phyloP scores from a whole-genome alignment of 2,888 invertebrate species.

The Torymus tubicola region DNA sequence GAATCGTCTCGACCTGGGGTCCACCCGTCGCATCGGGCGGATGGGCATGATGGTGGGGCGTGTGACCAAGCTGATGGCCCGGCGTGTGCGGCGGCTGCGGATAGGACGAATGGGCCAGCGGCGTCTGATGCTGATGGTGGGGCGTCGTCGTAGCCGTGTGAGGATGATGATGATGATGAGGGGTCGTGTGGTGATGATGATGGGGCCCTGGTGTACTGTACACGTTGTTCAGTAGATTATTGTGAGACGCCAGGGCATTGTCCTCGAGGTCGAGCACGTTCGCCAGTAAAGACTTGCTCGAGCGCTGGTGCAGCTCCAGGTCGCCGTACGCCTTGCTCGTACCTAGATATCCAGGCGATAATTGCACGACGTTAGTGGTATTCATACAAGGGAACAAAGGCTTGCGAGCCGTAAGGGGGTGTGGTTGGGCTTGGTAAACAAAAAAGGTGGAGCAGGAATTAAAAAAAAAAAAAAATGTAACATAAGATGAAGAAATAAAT shows the following conservation, averaged over 20 bases:
- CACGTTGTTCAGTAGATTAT: conserved; percentile 74
- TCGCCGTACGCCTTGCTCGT: conserved; percentile 86
- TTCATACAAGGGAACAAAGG: neutral
- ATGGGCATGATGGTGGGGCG: conserved; percentile 75
- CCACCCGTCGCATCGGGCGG: conserved; percentile 81
- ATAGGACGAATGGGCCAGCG: conserved; percentile 69
- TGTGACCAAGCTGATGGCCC: conserved; percentile 72
- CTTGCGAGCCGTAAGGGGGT: too few relatives aligned
- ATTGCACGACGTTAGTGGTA: conserved; percentile 6
- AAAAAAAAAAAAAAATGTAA: too few relatives aligned
- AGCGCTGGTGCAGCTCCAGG: conserved; percentile 92
- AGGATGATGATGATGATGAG: conserved; percentile 73
- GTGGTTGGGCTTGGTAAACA: too few relatives aligned
- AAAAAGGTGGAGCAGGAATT: too few relatives aligned
- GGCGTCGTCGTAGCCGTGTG: conserved; percentile 68
- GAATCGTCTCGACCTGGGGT: conserved; percentile 85
- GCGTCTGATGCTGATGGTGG: conserved; percentile 74
- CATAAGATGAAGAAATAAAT: too few relatives aligned
- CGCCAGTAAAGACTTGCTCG: conserved; percentile 95
- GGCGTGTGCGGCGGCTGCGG: conserved; percentile 68
- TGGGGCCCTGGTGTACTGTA: conserved; percentile 75
- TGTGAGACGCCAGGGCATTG: conserved; percentile 80
- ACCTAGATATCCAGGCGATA: conserved; percentile 75
- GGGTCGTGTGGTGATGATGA: conserved; percentile 72
- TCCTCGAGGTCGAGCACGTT: conserved; percentile 98